A percentile compares a stretch with the other conserved stretches of the same genome.
These are phyloP conservation scores for Gnathonemus longibarbis DNA, from an alignment of 2,113 vertebrate genomes.

Conservation along the genomic window DNA sequence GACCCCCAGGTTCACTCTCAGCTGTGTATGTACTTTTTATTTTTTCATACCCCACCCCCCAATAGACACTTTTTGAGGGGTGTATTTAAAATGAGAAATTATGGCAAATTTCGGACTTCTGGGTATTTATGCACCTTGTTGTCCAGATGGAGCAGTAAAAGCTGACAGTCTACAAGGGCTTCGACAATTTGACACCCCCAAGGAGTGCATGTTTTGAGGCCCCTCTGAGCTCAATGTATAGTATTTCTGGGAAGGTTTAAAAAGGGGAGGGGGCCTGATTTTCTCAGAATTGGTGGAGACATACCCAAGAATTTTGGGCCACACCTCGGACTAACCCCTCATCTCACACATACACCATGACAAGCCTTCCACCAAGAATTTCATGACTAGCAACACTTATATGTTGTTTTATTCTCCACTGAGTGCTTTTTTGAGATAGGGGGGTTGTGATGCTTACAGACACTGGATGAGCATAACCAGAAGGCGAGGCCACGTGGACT, in stretches of 20 bases:
- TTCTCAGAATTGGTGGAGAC: neutral
- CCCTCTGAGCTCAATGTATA: neutral
- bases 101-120: neutral
- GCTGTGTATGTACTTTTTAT: neutral
- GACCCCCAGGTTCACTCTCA: too few species aligned
- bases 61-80: neutral
- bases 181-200: neutral
- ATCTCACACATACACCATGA: neutral
- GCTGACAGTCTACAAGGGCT: neutral
- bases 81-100: neutral
- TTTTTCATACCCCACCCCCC: too few species aligned
- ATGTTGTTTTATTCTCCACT: neutral
- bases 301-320: neutral
- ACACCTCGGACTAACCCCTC: neutral
- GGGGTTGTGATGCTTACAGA: neutral
- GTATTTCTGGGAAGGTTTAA: neutral
- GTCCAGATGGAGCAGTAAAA: neutral
- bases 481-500: neutral
- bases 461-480: neutral
- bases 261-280: neutral
- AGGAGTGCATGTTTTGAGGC: neutral
- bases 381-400: neutral
- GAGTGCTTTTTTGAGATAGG: neutral
- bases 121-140: neutral
- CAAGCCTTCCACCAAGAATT: too few species aligned